Evolutionary conservation across 2,113 vertebrate genomes (phyloP), one percentile per base, ranked within the genome.

Genomic region (Erpornis zantholeuca): DNA sequence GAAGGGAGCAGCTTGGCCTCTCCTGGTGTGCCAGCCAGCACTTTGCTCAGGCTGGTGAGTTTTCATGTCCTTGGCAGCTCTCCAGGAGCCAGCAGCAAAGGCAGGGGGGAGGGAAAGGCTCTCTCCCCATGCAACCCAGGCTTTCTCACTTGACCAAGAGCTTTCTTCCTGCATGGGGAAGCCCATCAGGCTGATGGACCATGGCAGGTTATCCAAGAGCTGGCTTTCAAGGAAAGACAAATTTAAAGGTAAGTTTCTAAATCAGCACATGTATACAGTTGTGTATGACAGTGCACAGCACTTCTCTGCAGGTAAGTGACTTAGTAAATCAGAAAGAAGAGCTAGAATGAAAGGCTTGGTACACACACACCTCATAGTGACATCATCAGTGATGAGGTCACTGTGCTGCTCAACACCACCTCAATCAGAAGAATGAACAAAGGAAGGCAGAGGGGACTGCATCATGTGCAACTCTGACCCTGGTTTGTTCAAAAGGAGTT

Each of bases 91-190:
- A 27, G 40, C 45, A 73, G 31, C 7, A 33, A 44, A 0, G 5
- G 21, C 3, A 57, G 59, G 12, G 12, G 3, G 38, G 38, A 59
- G 6, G 15, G 10, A 50, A 44, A 53, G 16, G 10, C 19, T 88
- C 42, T 86, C 54, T 44, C 1, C 8, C 4, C 7, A 11, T 15
- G 4, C 27, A 64, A 0, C 9, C 28, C 11, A 27, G 35, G 23
- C 28, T 54, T 78, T 77, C 16, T 38, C 1, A 1, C 11, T 53
- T 70, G 35, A 16, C 23, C 18, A 66, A 82, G n/a, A 87, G 10
- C 16, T 65, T 53, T 72, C 2, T 45, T 69, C n/a, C 18, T 29
- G 13, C 56, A 35, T 25, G 12, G 29, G 11, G 10, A 59, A 82
- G 33, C 5, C 29, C 36, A 25, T 60, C 0, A 0, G 16, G 8